These are phyloP conservation scores for Formica exsecta DNA, from an alignment of 1,140 invertebrate species.

Conservation along the genomic window DNA sequence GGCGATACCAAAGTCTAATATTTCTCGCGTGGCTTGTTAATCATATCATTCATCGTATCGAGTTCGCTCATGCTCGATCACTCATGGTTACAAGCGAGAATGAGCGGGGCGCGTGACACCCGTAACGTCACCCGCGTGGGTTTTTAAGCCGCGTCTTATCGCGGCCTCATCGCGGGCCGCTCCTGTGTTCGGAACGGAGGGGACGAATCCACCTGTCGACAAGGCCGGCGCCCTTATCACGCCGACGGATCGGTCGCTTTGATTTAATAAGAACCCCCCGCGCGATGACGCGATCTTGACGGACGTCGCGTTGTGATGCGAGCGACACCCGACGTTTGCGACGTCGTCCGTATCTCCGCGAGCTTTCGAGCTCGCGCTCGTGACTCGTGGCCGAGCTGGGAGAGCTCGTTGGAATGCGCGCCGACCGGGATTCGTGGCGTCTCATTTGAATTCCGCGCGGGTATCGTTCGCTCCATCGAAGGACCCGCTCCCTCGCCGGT, in stretches of 20 bases:
- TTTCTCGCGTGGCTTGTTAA: conserved; percentile 68
- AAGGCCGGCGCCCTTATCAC: conserved; percentile 63
- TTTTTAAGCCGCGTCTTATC: conserved; percentile 69
- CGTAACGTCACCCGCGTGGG: conserved; percentile 59
- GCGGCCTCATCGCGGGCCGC: conserved; percentile 53
- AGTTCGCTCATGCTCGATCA: conserved; percentile 62
- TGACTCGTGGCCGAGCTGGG: conserved; percentile 66
- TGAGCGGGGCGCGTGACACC: conserved; percentile 69
- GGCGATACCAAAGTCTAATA: conserved; percentile 66
- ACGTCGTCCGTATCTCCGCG: conserved; percentile 14
- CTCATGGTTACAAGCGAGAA: conserved; percentile 69
- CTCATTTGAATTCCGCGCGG: conserved; percentile 83
- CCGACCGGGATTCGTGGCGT: conserved; percentile 74
- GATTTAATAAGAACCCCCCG: conserved; percentile 76
- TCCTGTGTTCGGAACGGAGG: conserved; percentile 48
- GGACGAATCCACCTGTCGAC: conserved; percentile 76
- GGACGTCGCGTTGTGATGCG: conserved; percentile 45
- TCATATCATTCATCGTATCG: conserved; percentile 68
- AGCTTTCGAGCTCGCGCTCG: conserved; percentile 22
- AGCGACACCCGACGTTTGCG: conserved; percentile 19
- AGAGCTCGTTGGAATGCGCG: conserved; percentile 75
- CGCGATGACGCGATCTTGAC: conserved; percentile 76
- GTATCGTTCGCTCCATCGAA: conserved; percentile 81
- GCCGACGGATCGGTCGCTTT: conserved; percentile 67
- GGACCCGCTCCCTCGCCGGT: conserved; percentile 76